These are phyloP conservation scores for Hecatera dysodea DNA, from an alignment of 2,888 invertebrate species.

Conservation along the genomic window DNA sequence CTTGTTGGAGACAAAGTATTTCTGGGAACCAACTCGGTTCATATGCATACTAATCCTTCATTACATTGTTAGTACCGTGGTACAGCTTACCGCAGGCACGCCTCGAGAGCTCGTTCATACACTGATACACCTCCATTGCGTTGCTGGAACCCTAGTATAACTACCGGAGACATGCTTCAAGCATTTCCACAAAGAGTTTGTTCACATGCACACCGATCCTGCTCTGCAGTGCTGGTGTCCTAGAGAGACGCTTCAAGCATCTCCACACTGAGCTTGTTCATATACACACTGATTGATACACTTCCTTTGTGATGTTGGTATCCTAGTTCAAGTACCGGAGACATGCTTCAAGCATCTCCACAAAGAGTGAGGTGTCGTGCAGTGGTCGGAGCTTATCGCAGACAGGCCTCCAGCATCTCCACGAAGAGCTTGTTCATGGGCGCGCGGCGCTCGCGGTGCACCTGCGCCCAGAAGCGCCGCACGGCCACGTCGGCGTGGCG, in stretches of 20 bases:
- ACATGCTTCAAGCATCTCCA: background rate
- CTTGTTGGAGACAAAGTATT: background rate
- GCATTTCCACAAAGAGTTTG: background rate
- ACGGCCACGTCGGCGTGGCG: conserved; percentile 97
- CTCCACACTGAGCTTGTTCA: background rate
- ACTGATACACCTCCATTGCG: conserved; percentile 10
- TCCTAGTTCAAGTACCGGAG: background rate
- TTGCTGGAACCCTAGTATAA: background rate
- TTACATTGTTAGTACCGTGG: background rate
- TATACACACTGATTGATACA: background rate
- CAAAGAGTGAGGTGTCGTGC: background rate
- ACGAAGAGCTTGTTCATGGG: conserved; percentile 99
- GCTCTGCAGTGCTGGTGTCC: background rate
- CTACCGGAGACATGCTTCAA: background rate
- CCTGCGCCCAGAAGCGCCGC: conserved; percentile 96
- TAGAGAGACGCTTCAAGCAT: background rate
- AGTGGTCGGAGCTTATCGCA: background rate
- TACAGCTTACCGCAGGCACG: background rate
- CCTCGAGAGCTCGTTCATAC: background rate
- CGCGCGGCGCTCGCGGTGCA: conserved; percentile 96
- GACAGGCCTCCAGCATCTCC: conserved; percentile 97
- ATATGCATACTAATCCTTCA: background rate
- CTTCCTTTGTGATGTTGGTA: background rate
- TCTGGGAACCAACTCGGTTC: background rate
- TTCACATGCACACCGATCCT: background rate